Conservation (phyloP, 2,888 invertebrate species). For the Scaptomyza parva region DNA sequence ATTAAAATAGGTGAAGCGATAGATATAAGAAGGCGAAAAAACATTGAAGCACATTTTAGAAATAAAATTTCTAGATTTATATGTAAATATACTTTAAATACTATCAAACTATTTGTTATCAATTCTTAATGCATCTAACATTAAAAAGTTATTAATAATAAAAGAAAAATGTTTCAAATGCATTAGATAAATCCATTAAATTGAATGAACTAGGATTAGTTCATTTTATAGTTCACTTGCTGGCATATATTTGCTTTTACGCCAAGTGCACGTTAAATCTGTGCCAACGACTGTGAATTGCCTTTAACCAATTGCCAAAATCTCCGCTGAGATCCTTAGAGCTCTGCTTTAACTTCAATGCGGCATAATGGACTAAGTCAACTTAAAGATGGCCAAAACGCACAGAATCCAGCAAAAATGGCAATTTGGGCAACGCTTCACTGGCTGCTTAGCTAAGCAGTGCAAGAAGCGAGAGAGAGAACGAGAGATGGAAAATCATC, state of each 20-base stretch:
- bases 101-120: background rate
- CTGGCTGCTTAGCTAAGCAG: conserved; percentile 10
- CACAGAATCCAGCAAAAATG: conserved; percentile 11
- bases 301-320: conserved; percentile 50
- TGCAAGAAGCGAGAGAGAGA: conserved; percentile 1
- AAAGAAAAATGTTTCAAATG: background rate
- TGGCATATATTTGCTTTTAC: background rate
- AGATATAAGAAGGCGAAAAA: no score
- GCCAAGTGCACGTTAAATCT: conserved; percentile 8
- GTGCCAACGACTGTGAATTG: conserved; percentile 41
- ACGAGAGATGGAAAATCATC: conserved; percentile 45
- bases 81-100: background rate
- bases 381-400: conserved; percentile 34
- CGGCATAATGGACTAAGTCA: conserved; percentile 59
- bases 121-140: background rate
- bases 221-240: background rate
- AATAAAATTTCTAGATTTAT: no score
- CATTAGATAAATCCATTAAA: background rate
- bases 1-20: no score
- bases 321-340: conserved; percentile 40
- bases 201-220: background rate
- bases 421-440: conserved; percentile 42
- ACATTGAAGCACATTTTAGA: no score
- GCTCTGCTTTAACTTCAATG: conserved; percentile 57
- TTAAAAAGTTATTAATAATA: background rate